A percentile compares a stretch with the other conserved stretches of the same genome.
phyloP scores from a whole-genome alignment of 2,113 vertebrate species.

The Galbula dea region DNA sequence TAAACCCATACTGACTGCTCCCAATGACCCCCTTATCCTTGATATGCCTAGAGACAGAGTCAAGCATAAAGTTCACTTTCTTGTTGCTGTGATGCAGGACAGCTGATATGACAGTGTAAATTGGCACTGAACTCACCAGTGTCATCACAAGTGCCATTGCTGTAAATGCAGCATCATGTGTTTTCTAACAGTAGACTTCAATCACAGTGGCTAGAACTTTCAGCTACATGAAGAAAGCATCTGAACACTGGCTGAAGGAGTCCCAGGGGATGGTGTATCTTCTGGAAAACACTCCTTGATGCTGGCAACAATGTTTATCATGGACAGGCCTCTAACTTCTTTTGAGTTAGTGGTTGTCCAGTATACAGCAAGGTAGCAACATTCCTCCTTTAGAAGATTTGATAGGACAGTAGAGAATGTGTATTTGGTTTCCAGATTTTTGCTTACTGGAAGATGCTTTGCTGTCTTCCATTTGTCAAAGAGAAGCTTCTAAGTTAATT shows the following conservation, averaged over 20 bases:
- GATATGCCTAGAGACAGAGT: too few species aligned
- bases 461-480: background rate
- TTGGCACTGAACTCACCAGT: background rate
- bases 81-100: background rate
- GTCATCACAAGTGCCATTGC: background rate
- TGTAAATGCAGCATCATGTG: rapidly evolving
- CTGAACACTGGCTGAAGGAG: background rate
- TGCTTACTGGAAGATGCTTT: background rate
- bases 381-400: background rate
- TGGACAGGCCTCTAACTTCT: background rate
- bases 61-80: too few species aligned
- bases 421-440: background rate
- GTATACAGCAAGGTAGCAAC: background rate
- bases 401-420: background rate
- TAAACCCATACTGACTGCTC: too few species aligned
- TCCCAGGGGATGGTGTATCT: background rate
- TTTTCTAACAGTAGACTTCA: background rate
- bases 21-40: too few species aligned
- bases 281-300: background rate
- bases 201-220: background rate
- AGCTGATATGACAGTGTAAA: background rate
- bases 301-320: background rate
- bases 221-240: background rate
- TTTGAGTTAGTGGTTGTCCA: background rate
- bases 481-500: background rate